A percentile compares a stretch with the other conserved stretches of the same genome.
Evolutionary conservation across 2,888 invertebrate genomes (phyloP).

Genomic region (Acholoe squamosa): DNA sequence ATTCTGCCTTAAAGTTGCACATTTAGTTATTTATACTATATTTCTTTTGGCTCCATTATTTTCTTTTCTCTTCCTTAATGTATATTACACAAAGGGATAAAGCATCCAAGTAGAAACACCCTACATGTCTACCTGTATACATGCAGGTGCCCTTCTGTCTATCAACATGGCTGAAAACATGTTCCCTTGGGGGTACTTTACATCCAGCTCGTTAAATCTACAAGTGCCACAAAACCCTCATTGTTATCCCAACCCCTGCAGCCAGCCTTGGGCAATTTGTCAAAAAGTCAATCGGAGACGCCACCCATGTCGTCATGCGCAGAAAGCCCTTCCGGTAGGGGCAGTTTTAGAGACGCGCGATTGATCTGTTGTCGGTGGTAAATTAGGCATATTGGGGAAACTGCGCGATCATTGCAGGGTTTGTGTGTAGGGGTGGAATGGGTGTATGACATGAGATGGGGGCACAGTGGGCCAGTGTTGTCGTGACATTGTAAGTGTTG

Average conservation of each 20-base stretch:
- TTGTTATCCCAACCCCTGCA: neutral
- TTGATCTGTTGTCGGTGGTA: too few species aligned
- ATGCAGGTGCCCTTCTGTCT: too few species aligned
- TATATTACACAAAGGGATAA: too few species aligned
- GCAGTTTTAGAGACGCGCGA: neutral
- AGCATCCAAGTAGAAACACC: too few species aligned
- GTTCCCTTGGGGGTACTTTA: neutral
- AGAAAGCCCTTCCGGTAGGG: neutral
- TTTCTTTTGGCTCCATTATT: too few species aligned
- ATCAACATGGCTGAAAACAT: neutral
- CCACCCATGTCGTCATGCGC: conserved; percentile 16
- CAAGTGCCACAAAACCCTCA: neutral
- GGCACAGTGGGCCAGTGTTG: neutral
- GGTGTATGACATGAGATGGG: neutral
- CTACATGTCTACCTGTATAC: too few species aligned
- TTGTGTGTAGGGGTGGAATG: neutral
- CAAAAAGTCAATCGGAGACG: neutral
- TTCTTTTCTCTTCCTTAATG: too few species aligned
- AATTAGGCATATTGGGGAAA: too few species aligned
- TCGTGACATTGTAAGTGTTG: neutral
- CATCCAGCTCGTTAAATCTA: neutral
- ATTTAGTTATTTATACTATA: too few species aligned
- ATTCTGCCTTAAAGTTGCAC: too few species aligned
- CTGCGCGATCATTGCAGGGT: neutral
- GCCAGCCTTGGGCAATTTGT: neutral